Conservation (phyloP, 2,888 invertebrate genomes). For the Caenorhabditis wallacei region DNA sequence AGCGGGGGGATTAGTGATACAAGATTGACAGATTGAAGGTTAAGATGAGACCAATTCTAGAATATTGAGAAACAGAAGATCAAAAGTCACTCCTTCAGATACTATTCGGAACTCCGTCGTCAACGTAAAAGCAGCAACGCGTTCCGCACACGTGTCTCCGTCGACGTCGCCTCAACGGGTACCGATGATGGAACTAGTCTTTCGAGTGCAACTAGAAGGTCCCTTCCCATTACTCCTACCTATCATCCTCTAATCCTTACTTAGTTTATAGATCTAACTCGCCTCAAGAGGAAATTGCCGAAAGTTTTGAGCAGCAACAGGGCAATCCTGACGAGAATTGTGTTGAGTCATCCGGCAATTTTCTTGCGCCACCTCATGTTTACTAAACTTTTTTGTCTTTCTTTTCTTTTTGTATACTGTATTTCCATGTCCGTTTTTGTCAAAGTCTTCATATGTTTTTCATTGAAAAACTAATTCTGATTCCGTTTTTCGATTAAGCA, state of each 20-base stretch:
- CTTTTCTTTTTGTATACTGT: neutral
- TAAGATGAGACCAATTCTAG: too few species aligned
- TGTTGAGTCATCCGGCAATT: slow-evolving; percentile 61
- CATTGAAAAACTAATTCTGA: too few species aligned
- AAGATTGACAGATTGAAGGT: too few species aligned
- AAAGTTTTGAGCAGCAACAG: slow-evolving; percentile 34
- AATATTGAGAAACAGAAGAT: neutral
- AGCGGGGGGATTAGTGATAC: neutral
- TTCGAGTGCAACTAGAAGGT: slow-evolving; percentile 58
- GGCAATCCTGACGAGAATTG: slow-evolving; percentile 12
- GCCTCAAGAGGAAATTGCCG: slow-evolving; percentile 60
- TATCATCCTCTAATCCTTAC: slow-evolving; percentile 27
- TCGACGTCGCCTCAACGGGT: slow-evolving; percentile 69
- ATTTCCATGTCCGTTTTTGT: too few species aligned
- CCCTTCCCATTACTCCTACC: slow-evolving; percentile 28
- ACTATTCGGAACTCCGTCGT: slow-evolving; percentile 75
- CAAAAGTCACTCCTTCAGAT: too few species aligned
- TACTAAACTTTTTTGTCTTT: slow-evolving; percentile 46
- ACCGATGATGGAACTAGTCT: slow-evolving; percentile 64
- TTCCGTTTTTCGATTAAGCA: too few species aligned
- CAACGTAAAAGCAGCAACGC: slow-evolving; percentile 74
- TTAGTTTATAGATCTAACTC: slow-evolving; percentile 60
- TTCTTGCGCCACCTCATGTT: slow-evolving; percentile 69
- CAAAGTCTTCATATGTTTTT: too few species aligned
- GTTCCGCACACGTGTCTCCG: slow-evolving; percentile 69